phyloP scores from a whole-genome alignment of 1,140 invertebrate species.

The Melitaea cinxia region DNA sequence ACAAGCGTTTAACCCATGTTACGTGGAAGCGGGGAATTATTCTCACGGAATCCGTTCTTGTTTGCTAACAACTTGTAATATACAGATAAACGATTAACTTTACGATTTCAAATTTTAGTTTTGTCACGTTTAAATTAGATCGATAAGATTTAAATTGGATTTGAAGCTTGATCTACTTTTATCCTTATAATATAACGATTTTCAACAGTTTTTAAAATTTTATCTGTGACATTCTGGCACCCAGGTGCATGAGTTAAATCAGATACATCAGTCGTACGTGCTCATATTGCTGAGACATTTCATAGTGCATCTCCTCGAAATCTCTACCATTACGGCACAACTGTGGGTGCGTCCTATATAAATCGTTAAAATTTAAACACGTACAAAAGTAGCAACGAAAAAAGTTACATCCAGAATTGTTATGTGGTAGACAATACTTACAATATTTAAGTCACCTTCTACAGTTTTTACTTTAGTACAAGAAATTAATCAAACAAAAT shows the following conservation, averaged over 20 bases:
- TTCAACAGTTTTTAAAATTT: background rate
- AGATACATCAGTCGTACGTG: conserved; percentile 41
- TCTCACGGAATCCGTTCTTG: conserved; percentile 64
- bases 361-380: conserved; percentile 59
- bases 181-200: too few relatives aligned
- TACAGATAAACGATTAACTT: conserved; percentile 39
- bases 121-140: conserved; percentile 25
- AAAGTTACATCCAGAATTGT: conserved; percentile 22
- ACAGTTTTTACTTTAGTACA: too few relatives aligned
- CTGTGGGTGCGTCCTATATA: conserved; percentile 56
- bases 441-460: background rate
- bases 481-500: too few relatives aligned
- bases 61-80: conserved; percentile 72
- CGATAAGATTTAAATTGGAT: conserved; percentile 13
- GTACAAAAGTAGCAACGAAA: conserved; percentile 42
- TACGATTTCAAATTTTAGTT: conserved; percentile 24
- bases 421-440: background rate
- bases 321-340: conserved; percentile 25
- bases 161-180: background rate
- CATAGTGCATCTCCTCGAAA: conserved; percentile 59
- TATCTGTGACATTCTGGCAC: conserved; percentile 11
- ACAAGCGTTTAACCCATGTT: conserved; percentile 80
- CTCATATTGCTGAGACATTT: conserved; percentile 50
- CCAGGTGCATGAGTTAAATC: conserved; percentile 10
- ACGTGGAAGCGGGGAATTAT: conserved; percentile 71